These are phyloP conservation scores for Spodoptera frugiperda DNA, from an alignment of 1,140 invertebrate species.

Conservation along the genomic window DNA sequence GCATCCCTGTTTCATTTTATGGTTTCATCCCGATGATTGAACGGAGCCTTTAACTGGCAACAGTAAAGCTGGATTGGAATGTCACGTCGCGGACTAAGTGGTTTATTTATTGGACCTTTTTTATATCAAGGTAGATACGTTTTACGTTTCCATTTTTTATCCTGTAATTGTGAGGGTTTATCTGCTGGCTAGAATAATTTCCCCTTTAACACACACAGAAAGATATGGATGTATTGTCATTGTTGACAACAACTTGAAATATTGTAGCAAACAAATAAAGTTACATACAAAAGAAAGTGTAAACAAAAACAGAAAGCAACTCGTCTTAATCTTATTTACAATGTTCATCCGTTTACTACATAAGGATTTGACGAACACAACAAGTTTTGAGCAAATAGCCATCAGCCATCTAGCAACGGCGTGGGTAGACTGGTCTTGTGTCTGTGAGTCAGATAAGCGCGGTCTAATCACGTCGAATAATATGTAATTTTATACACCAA, in stretches of 20 bases:
- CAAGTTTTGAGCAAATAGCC: slow-evolving; percentile 35
- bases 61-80: slow-evolving; percentile 38
- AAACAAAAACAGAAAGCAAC: slow-evolving; percentile 9
- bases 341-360: slow-evolving; percentile 4
- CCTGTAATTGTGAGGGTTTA: not conserved
- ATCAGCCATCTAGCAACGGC: slow-evolving; percentile 27
- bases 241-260: slow-evolving; percentile 6
- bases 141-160: too few relatives aligned
- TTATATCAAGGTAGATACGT: not conserved
- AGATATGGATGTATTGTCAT: not conserved
- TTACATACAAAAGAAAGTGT: slow-evolving; percentile 11
- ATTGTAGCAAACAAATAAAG: not conserved
- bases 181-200: not conserved
- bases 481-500: slow-evolving; percentile 41
- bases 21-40: slow-evolving; percentile 40
- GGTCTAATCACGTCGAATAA: slow-evolving; percentile 32
- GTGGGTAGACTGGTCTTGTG: slow-evolving; percentile 50
- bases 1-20: slow-evolving; percentile 27
- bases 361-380: slow-evolving; percentile 34
- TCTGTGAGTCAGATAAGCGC: slow-evolving; percentile 30
- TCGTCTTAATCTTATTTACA: slow-evolving; percentile 15
- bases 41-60: slow-evolving; percentile 9
- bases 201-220: too few relatives aligned
- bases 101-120: slow-evolving; percentile 20
- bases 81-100: slow-evolving; percentile 23